Conservation (phyloP, 1,140 invertebrate genomes). For the Pogonognathellus flavescens region DNA sequence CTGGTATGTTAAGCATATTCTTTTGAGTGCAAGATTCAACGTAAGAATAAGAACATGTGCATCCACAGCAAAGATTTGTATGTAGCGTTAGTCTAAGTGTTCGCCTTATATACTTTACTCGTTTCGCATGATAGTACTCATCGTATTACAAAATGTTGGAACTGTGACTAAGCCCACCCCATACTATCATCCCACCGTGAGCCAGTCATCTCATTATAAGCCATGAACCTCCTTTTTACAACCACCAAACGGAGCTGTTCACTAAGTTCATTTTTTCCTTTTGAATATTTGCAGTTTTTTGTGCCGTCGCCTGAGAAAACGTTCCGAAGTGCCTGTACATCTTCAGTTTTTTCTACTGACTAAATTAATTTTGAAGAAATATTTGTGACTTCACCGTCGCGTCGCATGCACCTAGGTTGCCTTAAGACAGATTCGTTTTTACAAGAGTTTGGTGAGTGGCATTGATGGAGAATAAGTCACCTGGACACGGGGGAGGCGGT, state of each 20-base stretch:
- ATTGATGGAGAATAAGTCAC: slow-evolving; percentile 64
- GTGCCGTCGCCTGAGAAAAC: slow-evolving; percentile 40
- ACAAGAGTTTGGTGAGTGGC: slow-evolving; percentile 26
- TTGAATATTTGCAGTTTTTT: slow-evolving; percentile 38
- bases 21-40: background rate
- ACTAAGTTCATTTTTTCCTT: slow-evolving; percentile 21
- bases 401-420: background rate
- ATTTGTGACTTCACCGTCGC: slow-evolving; percentile 31
- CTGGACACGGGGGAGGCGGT: slow-evolving; percentile 59
- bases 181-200: slow-evolving; percentile 21
- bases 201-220: slow-evolving; percentile 24
- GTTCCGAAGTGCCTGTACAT: background rate
- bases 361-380: slow-evolving; percentile 37
- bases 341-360: slow-evolving; percentile 3
- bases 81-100: background rate
- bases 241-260: slow-evolving; percentile 14
- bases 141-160: slow-evolving; percentile 42
- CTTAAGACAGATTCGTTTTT: background rate
- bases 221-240: slow-evolving; percentile 30
- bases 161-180: slow-evolving; percentile 44
- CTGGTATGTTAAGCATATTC: slow-evolving; percentile 11
- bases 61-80: background rate
- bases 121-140: slow-evolving; percentile 35
- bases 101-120: background rate
- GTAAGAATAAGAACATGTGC: slow-evolving; percentile 22